Base-by-base conservation (phyloP, 2,113 vertebrate species). In the Gobius niger region DNA sequence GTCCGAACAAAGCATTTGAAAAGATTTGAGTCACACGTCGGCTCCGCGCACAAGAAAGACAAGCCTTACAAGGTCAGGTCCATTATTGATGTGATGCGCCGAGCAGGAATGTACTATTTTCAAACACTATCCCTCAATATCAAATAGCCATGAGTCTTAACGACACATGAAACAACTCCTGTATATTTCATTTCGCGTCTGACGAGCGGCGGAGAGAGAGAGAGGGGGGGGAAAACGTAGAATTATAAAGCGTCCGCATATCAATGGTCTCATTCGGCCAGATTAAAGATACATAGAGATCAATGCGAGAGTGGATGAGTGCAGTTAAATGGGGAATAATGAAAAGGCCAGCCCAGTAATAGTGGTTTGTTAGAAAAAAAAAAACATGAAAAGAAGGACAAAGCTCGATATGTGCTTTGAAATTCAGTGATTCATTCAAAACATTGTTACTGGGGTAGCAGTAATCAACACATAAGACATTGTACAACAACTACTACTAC, bases 101-200 rank as follows among this genome's bases (percentile, higher is more conserved):
- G 6, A 47, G n/a, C 19, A 68, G 41, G 49, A 74, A 71, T 65
- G 44, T 11, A 44, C 34, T 49, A 68, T 77, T 77, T 76, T 82
- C 41, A 77, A 50, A 76, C 65, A 63, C 52, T 54, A 54, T 72
- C 40, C 40, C 34, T 18, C 41, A 60, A 44, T 65, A 76, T 81
- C 65, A 80, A 72, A 72, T 65, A 74, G 70, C 67, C 14, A 70
- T 67, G 70, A 80, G 75, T 87, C 72, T 74, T 64, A 56, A 78
- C 76, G 73, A 75, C 73, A 42, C 66, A 86, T 77, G 76, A 73
- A 83, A 80, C 67, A 70, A 73, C 67, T 67, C 56, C 15, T 79
- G 68, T 70, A 60, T 76, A 86, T 83, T 86, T 78, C 64, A 78
- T 77, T 50, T 63, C 59, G 16, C 71, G 65, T 85, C 80, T 68